A percentile compares a stretch with the other conserved stretches of the same genome.
Evolutionary conservation across 2,888 invertebrate species (phyloP).

Genomic region (Tenthredo mesomela): DNA sequence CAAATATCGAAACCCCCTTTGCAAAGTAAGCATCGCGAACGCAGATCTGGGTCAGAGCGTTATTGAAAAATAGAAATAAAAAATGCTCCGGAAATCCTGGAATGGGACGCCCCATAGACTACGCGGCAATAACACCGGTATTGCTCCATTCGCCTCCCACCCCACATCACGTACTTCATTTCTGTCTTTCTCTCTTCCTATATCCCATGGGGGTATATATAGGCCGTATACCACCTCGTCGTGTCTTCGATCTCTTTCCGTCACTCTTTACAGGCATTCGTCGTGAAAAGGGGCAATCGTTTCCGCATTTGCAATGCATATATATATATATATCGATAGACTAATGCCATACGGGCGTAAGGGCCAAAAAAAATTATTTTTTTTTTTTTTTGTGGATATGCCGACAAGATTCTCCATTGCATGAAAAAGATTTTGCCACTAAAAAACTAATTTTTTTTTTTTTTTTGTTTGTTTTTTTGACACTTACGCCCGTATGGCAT

Average conservation of each 20-base stretch:
- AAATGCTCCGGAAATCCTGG: conserved; percentile 50
- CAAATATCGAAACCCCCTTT: conserved; percentile 27
- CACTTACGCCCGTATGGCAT: too few relatives aligned
- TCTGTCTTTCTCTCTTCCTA: conserved; percentile 1
- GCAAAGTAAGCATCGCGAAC: conserved; percentile 23
- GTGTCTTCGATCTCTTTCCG: conserved; percentile 23
- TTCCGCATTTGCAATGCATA: conserved; percentile 3
- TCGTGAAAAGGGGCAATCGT: conserved; percentile 16
- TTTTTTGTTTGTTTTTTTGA: too few relatives aligned
- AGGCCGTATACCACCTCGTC: neutral
- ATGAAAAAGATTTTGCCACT: too few relatives aligned
- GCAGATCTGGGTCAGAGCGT: conserved; percentile 49
- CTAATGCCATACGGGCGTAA: too few relatives aligned
- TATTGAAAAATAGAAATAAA: conserved; percentile 54
- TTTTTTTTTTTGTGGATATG: too few relatives aligned
- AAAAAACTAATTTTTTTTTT: too few relatives aligned
- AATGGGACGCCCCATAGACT: conserved; percentile 39
- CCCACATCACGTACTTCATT: conserved; percentile 40
- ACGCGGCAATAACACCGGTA: conserved; percentile 41
- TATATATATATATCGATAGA: too few relatives aligned
- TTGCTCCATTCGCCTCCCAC: conserved; percentile 31
- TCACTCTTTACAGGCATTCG: conserved; percentile 5
- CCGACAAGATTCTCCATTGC: too few relatives aligned
- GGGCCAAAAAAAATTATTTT: too few relatives aligned
- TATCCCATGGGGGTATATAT: neutral